These are phyloP conservation scores for Brenthis hecate DNA, from an alignment of 2,888 invertebrate species.

Conservation along the genomic window DNA sequence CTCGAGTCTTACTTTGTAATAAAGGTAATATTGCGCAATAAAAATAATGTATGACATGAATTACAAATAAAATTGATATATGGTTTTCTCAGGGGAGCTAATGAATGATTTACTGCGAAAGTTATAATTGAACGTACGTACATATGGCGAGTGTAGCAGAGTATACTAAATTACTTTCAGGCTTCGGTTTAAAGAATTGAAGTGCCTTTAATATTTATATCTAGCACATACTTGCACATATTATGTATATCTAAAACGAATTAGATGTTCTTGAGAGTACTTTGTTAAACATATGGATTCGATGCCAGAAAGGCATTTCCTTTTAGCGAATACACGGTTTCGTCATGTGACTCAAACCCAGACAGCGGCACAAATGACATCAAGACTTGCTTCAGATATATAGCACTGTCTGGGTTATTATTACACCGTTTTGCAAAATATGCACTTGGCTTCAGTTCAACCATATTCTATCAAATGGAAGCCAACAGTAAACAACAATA, in stretches of 20 bases:
- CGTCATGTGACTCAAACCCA: constrained; percentile 32
- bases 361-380: constrained; percentile 40
- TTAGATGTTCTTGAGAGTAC: background rate
- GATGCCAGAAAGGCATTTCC: constrained; percentile 25
- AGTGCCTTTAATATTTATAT: background rate
- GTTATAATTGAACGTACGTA: constrained; percentile 20
- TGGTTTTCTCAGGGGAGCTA: constrained; percentile 32
- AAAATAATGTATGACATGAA: constrained; percentile 52
- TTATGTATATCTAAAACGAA: background rate
- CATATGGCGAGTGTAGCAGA: constrained; percentile 4
- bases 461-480: constrained; percentile 56
- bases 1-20: constrained; percentile 48
- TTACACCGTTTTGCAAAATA: constrained; percentile 69
- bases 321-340: constrained; percentile 26
- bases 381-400: constrained; percentile 42
- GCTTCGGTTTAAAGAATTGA: background rate
- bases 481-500: constrained; percentile 49
- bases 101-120: constrained; percentile 38
- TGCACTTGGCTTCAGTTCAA: constrained; percentile 75
- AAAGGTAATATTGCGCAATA: constrained; percentile 60
- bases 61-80: constrained; percentile 35
- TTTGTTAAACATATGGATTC: constrained; percentile 1
- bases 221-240: background rate
- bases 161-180: background rate
- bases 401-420: constrained; percentile 67